Evolutionary conservation across 2,888 invertebrate genomes (phyloP).

Genomic region (Melanophora roralis): DNA sequence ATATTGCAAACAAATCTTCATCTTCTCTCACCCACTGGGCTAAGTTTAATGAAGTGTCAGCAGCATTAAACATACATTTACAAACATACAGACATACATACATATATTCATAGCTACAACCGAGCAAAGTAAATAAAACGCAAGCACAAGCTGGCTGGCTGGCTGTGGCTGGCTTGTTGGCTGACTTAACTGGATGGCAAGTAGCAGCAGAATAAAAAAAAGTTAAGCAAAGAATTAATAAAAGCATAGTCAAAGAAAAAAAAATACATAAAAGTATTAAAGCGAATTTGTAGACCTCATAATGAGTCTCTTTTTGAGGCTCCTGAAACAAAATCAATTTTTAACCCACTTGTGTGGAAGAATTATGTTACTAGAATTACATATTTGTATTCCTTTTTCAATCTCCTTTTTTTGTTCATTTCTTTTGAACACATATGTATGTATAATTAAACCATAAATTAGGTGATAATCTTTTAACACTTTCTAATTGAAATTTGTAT

Average conservation of each 20-base stretch:
- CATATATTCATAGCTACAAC: conserved; percentile 21
- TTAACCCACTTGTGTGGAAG: conserved; percentile 53
- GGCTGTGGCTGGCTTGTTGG: background rate
- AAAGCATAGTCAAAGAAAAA: conserved; percentile 47
- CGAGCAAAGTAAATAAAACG: conserved; percentile 17
- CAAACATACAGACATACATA: too few relatives aligned
- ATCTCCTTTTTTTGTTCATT: conserved; percentile 19
- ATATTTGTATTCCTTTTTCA: conserved; percentile 2
- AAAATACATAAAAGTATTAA: conserved; percentile 38
- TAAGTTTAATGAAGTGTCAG: conserved; percentile 61
- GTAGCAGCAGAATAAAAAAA: conserved; percentile 36
- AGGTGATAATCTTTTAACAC: conserved; percentile 36
- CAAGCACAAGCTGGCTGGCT: conserved; percentile 5
- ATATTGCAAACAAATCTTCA: conserved; percentile 26
- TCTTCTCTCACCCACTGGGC: conserved; percentile 58
- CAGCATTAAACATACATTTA: conserved; percentile 58
- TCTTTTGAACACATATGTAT: background rate
- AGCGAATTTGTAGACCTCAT: conserved; percentile 56
- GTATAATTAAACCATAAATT: background rate
- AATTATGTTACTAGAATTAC: conserved; percentile 49
- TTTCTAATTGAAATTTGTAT: conserved; percentile 2
- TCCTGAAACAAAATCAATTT: conserved; percentile 59
- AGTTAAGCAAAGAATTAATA: conserved; percentile 43
- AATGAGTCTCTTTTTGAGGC: conserved; percentile 38
- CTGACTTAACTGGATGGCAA: conserved; percentile 5